phyloP scores from a whole-genome alignment of 2,113 vertebrate species.

The Nymphicus hollandicus region DNA sequence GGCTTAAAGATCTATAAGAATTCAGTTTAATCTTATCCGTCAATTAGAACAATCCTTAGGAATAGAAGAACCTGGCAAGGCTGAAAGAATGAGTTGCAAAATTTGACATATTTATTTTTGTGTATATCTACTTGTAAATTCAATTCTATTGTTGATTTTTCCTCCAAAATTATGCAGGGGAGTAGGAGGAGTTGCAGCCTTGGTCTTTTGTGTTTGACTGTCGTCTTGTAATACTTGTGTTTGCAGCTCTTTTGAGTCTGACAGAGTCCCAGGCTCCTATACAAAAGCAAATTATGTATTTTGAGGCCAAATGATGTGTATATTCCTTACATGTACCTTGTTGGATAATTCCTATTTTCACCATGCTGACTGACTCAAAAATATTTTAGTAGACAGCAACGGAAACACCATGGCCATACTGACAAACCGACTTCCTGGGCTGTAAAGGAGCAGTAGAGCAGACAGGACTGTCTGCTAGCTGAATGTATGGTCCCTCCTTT shows the following conservation, averaged over 20 bases:
- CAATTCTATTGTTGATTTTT: not conserved
- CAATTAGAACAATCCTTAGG: not conserved
- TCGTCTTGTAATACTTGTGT: not conserved
- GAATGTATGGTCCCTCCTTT: not conserved
- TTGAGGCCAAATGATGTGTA: not conserved
- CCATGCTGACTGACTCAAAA: not conserved
- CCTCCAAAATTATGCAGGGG: not conserved
- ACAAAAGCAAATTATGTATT: not conserved
- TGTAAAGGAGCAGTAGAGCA: not conserved
- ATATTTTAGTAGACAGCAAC: not conserved
- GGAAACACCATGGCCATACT: not conserved
- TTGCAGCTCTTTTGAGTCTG: not conserved
- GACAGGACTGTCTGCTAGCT: not conserved
- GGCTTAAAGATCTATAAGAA: not conserved
- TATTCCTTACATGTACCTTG: not conserved
- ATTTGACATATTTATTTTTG: not conserved
- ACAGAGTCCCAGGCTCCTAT: not conserved
- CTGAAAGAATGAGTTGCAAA: not conserved
- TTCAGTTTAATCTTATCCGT: not conserved
- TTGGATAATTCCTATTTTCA: not conserved
- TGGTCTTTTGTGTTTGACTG: not conserved
- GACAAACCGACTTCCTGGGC: not conserved
- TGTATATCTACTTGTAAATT: not conserved
- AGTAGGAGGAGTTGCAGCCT: not conserved
- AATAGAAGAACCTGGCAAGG: not conserved